Base-by-base conservation (phyloP, 2,113 vertebrate species). In the Datnioides undecimradiatus region DNA sequence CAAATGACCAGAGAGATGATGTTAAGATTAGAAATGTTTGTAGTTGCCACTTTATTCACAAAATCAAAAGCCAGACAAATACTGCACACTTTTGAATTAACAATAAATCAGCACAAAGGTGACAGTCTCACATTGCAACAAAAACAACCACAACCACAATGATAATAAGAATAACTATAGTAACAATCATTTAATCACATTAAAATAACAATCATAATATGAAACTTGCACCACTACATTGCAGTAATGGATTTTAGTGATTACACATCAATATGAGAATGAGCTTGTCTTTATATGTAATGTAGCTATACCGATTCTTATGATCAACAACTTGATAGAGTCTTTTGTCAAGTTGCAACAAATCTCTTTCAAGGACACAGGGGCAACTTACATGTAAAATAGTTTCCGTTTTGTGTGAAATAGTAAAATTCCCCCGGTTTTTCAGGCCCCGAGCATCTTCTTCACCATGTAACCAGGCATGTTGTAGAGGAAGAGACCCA, bases 401-500 rank as follows among this genome's bases (percentile, higher is more conserved):
- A 0, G 59, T 25, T 31, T 48, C 21, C 67, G n/a, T 34, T 62
- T 10, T 51, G 59, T 57, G 72, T 51, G 29, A 48, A 70, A 62
- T 8, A 40, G n/a, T 38, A 11, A 36, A 73, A 48, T 34, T 49
- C 17, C 34, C 5, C 8, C 34, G 29, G 43, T 7, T 25, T 14
- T 48, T 95, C 89, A 95, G 73, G 92, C 96, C 11, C 97, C 97
- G 36, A 92, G 6, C 91, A 99, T 94, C 77, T 98, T 98, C 95
- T 99, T 98, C 90, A 98, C 97, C 96, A 97, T 97, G 92, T 99
- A 99, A 40, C 97, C 97, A 0, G 97, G 97, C 93, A 97, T 97
- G 95, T 96, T 98, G 93, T 98, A 98, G 48, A 99, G 91, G 93
- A 98, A 99, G 57, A 98, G 95, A 21, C 79, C 97, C 3, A 98